These are phyloP conservation scores for Balearica regulorum DNA, from an alignment of 2,797 vertebrate species.

Conservation along the genomic window DNA sequence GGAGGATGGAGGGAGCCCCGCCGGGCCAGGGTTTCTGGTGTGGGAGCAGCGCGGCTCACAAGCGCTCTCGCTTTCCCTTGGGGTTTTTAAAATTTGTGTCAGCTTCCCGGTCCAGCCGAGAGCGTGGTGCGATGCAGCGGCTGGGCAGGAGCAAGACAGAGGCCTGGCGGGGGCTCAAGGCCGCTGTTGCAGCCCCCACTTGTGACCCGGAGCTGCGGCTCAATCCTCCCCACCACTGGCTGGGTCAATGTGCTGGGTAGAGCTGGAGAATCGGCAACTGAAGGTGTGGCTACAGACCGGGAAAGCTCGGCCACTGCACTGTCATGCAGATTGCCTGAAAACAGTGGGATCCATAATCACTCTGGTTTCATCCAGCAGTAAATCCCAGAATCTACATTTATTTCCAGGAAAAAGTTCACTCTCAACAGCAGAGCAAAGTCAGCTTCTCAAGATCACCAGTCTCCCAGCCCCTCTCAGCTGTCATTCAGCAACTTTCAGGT, in stretches of 20 bases:
- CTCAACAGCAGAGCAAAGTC: background rate
- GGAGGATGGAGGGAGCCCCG: background rate
- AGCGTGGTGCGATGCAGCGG: fast-evolving
- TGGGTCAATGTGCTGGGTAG: fast-evolving
- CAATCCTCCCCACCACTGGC: no score
- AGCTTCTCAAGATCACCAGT: background rate
- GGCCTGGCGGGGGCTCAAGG: background rate
- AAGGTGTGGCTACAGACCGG: fast-evolving
- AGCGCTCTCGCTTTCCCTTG: background rate
- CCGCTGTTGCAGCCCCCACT: background rate
- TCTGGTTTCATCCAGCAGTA: background rate
- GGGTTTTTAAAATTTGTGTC: background rate
- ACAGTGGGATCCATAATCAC: background rate
- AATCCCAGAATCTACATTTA: background rate
- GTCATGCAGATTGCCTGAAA: background rate
- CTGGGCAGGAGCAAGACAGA: background rate
- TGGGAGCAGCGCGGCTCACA: background rate
- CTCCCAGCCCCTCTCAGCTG: background rate
- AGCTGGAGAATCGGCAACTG: background rate
- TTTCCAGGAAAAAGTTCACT: background rate
- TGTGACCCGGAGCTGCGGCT: background rate
- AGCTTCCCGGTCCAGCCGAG: fast-evolving
- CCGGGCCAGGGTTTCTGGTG: background rate
- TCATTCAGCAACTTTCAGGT: background rate
- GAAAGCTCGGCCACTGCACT: background rate